These are phyloP conservation scores for Dipodomys ordii DNA, from an alignment of 2,113 vertebrate species.

Conservation along the genomic window DNA sequence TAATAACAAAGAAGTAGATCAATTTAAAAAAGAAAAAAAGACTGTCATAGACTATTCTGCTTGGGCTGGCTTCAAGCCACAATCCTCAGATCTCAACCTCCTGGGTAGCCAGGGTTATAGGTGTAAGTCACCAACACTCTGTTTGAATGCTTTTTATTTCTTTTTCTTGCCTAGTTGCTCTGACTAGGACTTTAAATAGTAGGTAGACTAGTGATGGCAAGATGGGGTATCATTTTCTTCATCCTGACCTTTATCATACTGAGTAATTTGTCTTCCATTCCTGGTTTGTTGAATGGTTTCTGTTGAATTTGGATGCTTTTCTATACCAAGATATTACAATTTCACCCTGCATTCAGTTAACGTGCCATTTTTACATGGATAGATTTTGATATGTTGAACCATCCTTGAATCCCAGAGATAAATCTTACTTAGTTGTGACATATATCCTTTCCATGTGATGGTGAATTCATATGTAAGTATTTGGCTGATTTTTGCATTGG, in stretches of 20 bases:
- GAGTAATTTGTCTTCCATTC: neutral
- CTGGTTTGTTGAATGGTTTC: neutral
- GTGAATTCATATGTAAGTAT: neutral
- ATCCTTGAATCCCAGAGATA: neutral
- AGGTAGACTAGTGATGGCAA: neutral
- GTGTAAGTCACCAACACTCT: too few relatives aligned
- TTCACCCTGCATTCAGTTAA: neutral
- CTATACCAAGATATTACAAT: neutral
- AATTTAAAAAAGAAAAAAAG: too few relatives aligned
- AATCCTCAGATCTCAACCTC: too few relatives aligned
- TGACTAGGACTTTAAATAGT: neutral
- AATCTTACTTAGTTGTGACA: neutral
- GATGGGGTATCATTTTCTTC: neutral
- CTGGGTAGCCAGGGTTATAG: too few relatives aligned
- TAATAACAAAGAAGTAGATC: too few relatives aligned
- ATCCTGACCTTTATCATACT: neutral
- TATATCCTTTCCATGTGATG: neutral
- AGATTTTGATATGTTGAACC: neutral
- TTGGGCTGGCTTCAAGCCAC: too few relatives aligned
- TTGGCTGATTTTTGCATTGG: conserved; percentile 10
- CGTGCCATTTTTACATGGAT: neutral
- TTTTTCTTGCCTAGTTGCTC: neutral
- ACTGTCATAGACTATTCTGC: too few relatives aligned
- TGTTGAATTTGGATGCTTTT: neutral
- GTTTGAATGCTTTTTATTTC: neutral